Evolutionary conservation across 2,888 invertebrate species (phyloP).

Genomic region (Ceraclea dissimilis): DNA sequence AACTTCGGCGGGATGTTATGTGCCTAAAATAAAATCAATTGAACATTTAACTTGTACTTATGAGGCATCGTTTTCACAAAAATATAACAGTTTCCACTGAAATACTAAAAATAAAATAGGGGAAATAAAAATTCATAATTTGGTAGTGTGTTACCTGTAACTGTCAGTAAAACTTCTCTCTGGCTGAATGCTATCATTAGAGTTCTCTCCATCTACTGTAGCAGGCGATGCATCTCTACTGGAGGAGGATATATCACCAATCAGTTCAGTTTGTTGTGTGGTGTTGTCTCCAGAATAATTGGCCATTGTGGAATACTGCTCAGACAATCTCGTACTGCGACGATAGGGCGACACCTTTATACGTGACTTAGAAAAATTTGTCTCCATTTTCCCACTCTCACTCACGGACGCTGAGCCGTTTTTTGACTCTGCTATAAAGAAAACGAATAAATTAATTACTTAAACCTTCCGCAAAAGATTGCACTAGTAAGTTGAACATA

Average conservation of each 20-base stretch:
- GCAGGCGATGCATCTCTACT: conserved; percentile 16
- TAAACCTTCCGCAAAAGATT: not conserved
- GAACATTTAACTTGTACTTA: not conserved
- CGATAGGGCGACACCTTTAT: conserved; percentile 46
- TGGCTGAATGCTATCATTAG: conserved; percentile 4
- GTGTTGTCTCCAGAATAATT: conserved; percentile 39
- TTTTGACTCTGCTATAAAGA: conserved; percentile 19
- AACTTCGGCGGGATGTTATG: conserved; percentile 39
- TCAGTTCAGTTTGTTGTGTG: conserved; percentile 22
- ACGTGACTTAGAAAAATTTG: conserved; percentile 42
- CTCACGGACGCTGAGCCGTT: conserved; percentile 33
- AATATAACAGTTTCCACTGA: not conserved
- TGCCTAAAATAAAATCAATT: conserved; percentile 27
- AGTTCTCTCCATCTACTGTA: conserved; percentile 12
- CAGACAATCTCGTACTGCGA: conserved; percentile 34
- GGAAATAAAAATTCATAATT: too few species aligned
- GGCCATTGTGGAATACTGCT: conserved; percentile 36
- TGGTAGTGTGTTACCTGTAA: conserved; percentile 17
- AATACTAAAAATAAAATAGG: too few species aligned
- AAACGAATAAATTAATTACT: not conserved
- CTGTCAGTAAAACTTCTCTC: conserved; percentile 18
- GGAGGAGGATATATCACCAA: conserved; percentile 23
- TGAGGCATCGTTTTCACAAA: not conserved
- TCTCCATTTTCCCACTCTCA: conserved; percentile 36
- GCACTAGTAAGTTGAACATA: not conserved